A percentile compares a stretch with the other conserved stretches of the same genome.
phyloP scores from a whole-genome alignment of 2,113 vertebrate genomes.

The Rhombomys opimus region DNA sequence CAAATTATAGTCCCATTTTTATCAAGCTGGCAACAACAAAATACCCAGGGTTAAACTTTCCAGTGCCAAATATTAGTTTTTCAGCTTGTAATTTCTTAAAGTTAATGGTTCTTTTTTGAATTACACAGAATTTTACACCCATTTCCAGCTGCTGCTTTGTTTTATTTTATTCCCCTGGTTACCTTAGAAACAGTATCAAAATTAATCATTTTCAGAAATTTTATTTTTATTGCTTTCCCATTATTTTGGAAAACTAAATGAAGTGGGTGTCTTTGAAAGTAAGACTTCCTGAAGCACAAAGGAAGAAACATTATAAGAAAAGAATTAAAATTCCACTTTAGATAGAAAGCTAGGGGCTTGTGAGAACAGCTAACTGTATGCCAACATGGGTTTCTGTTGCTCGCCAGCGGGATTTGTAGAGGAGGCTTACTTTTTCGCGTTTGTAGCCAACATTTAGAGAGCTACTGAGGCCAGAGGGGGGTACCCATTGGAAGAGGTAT shows the following conservation, averaged over 20 bases:
- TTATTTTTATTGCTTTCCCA: slow-evolving; percentile 61
- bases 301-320: slow-evolving; percentile 32
- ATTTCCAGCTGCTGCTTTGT: slow-evolving; percentile 41
- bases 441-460: not conserved
- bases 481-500: not conserved
- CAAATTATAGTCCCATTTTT: not conserved
- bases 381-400: not conserved
- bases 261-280: slow-evolving; percentile 67
- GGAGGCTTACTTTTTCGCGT: not conserved
- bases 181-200: slow-evolving; percentile 73
- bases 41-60: not conserved
- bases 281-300: slow-evolving; percentile 47
- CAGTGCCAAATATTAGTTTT: slow-evolving; percentile 12
- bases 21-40: slow-evolving; percentile 1
- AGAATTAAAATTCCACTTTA: not conserved
- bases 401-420: not conserved
- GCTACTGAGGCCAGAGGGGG: not conserved
- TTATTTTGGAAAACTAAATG: slow-evolving; percentile 73
- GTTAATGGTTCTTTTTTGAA: slow-evolving; percentile 36
- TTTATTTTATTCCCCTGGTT: slow-evolving; percentile 71
- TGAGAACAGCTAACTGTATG: not conserved
- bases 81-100: slow-evolving; percentile 53
- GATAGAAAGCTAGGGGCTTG: not conserved
- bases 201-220: slow-evolving; percentile 72
- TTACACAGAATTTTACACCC: slow-evolving; percentile 21